Evolutionary conservation across 2,888 invertebrate species (phyloP).

Genomic region (Melangyna quadrimaculata): DNA sequence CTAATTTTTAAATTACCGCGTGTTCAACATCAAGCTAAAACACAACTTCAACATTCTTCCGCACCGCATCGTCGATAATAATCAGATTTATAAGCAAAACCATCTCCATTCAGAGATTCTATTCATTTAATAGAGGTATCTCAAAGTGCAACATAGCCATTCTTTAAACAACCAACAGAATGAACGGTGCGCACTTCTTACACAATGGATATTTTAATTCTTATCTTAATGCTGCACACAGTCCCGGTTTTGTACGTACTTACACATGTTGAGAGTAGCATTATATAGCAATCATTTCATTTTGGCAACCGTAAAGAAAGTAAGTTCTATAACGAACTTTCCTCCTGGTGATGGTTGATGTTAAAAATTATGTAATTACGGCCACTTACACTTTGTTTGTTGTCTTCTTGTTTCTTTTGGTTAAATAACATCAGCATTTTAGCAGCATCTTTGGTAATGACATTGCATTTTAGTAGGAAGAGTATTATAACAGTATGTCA

Average conservation of each 20-base stretch:
- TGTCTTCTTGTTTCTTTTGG: not conserved
- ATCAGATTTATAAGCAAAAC: constrained; percentile 6
- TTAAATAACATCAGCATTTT: constrained; percentile 33
- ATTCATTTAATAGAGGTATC: not conserved
- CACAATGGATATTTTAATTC: constrained; percentile 4
- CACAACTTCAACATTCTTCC: constrained; percentile 35
- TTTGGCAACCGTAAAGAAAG: constrained; percentile 67
- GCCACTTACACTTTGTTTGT: constrained; percentile 23
- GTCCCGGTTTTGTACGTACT: constrained; percentile 1
- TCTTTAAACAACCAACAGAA: constrained; percentile 8
- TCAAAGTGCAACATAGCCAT: constrained; percentile 45
- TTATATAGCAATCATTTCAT: constrained; percentile 51
- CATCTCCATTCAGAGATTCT: constrained; percentile 32
- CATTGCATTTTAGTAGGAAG: constrained; percentile 41
- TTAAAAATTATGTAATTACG: constrained; percentile 53
- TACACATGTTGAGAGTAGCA: not conserved
- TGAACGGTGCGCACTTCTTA: not conserved
- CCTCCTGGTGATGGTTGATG: constrained; percentile 1
- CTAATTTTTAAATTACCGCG: constrained; percentile 36
- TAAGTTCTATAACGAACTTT: constrained; percentile 37
- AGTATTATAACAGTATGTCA: constrained; percentile 10
- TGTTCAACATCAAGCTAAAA: constrained; percentile 44
- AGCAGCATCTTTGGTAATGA: constrained; percentile 26
- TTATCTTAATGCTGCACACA: not conserved
- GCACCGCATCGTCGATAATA: constrained; percentile 34